These are phyloP conservation scores for Catocala nupta DNA, from an alignment of 2,888 invertebrate genomes.

Conservation along the genomic window DNA sequence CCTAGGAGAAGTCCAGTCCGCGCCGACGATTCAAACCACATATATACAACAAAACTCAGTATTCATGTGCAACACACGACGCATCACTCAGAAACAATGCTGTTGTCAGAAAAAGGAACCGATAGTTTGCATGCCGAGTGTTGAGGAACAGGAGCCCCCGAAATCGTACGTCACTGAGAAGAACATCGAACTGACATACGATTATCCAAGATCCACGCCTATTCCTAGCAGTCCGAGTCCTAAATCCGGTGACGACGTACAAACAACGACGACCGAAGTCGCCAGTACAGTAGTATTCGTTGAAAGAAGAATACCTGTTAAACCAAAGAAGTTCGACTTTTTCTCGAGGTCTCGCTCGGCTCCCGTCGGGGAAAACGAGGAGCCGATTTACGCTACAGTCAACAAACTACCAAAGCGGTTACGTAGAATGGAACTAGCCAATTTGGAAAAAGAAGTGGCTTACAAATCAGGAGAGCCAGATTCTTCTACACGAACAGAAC, in stretches of 20 bases:
- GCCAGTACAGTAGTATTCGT: constrained; percentile 85
- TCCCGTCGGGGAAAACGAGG: constrained; percentile 82
- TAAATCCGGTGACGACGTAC: constrained; percentile 72
- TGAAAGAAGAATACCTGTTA: constrained; percentile 80
- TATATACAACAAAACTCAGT: constrained; percentile 83
- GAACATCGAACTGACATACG: constrained; percentile 83
- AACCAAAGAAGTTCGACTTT: constrained; percentile 82
- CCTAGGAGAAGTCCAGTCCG: constrained; percentile 89
- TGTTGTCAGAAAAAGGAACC: constrained; percentile 76
- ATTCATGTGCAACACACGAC: constrained; percentile 83
- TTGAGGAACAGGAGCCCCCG: constrained; percentile 60
- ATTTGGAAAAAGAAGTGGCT: constrained; percentile 82
- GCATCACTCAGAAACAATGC: constrained; percentile 77
- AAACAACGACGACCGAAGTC: constrained; percentile 83
- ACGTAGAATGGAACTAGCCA: constrained; percentile 80
- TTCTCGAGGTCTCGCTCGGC: constrained; percentile 85
- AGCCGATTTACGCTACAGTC: constrained; percentile 84
- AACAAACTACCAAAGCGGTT: constrained; percentile 84
- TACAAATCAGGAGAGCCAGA: constrained; percentile 79
- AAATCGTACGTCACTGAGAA: constrained; percentile 83
- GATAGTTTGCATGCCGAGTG: constrained; percentile 36
- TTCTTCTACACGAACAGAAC: constrained; percentile 78
- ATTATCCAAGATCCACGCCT: constrained; percentile 81
- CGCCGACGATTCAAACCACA: constrained; percentile 77
- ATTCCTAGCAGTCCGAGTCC: constrained; percentile 72